Evolutionary conservation across 2,888 invertebrate genomes (phyloP), one percentile per base, ranked within the genome.

Genomic region (Limulus polyphemus): DNA sequence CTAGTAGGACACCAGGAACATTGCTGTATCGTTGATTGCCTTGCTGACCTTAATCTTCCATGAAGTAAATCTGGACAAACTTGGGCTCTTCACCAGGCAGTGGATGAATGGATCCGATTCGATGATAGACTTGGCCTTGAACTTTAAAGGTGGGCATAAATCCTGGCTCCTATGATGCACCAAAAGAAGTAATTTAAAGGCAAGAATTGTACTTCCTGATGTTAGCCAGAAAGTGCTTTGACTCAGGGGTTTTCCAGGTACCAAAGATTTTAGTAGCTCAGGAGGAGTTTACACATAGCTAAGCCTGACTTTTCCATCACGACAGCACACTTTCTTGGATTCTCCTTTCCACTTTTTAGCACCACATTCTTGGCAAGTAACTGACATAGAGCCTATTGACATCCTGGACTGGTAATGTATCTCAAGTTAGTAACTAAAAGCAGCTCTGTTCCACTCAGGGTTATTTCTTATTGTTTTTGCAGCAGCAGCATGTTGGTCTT

Each of bases 21-120:
- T 65, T 58, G 61, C 68, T 61, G 63, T 68, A 71, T 0, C 73
- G 52, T 10, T 68, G 62, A 13, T 70, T 62, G 55, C 57, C 68
- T 59, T 73, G 65, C 10, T 10, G 64, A 1, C 69, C 46, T 63
- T 72, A 71, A 47, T 72, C 67, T 11, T 73, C 71, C 65, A 72
- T 71, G 47, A 72, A 73, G 61, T 73, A 72, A 59, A 73, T 55
- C n/a, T 13, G 46, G 47, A 62, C 17, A 16, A 59, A 62, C 56
- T 62, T 59, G 9, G 49, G 56, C 48, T 60, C 52, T 51, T 62
- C 47, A 47, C 17, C 46, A 10, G 56, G 47, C 17, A 49, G 14
- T 17, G 59, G 59, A 7, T 47, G 50, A 16, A 63, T 13, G 52
- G n/a, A 49, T 32, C 56, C 56, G 13, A 62, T 59, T 49, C 10